Evolutionary conservation across 2,888 invertebrate genomes (phyloP), one percentile per base, ranked within the genome.

Genomic region (Aspidiotus rigidus): DNA sequence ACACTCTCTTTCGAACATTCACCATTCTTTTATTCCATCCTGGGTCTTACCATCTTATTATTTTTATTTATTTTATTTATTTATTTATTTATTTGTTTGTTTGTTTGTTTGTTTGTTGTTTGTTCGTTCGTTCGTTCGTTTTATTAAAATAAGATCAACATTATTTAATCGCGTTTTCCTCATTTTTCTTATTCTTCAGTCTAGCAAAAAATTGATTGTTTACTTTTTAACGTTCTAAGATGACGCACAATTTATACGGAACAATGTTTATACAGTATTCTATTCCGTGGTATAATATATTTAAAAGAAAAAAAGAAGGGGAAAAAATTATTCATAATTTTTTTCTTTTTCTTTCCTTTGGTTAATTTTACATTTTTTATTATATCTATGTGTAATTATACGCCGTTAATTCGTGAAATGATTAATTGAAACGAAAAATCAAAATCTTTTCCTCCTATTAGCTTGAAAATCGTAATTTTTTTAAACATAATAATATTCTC

Each of bases 1-100:
- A 59, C 13, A 28, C 16, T 17, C 59, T 39, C 28, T 59, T 13
- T 59, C 59, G 17, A 59, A 10, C 59, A 59, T 59, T 59, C 59
- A 16, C 59, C 59, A 59, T 59, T 28, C 28, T 17, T 28, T 59
- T 59, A 16, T 39, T 28, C 28, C 59, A 59, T 59, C 59, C 13
- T 59, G 13, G 59, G 28, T 59, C 16, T 59, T 59, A 59, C 59
- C 59, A 59, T 59, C 10, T 28, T 59, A 13, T 59, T 39, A 39
- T 59, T 39, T 59, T 6, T 11, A 39, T 59, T 59, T 28, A 59
- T 39, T 28, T 59, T 17, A 28, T 28, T 59, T 13, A 28, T 28
- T 28, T 28, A 28, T 28, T 28, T 28, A 5, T 28, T 28, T 28
- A 5, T 28, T 28, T 28, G 28, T 28, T n/a, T 28, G 28, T 28